A percentile compares a stretch with the other conserved stretches of the same genome.
Conservation (phyloP, 1,140 invertebrate species). For the Teleogryllus occipitalis region DNA sequence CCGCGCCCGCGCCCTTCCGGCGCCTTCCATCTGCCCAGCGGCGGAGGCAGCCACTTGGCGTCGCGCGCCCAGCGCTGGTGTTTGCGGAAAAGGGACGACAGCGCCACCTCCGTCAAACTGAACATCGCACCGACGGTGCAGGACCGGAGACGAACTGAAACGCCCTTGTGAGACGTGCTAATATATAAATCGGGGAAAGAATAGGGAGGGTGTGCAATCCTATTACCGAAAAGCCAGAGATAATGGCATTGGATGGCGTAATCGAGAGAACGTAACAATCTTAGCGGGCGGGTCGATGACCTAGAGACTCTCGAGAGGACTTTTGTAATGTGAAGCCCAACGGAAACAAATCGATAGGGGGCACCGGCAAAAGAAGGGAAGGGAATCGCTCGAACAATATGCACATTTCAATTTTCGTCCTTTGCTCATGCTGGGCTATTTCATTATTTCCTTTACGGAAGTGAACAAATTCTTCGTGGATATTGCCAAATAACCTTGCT, state of each 20-base stretch:
- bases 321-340: neutral
- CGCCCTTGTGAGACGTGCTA: no score
- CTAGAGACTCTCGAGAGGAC: neutral
- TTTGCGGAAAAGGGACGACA: neutral
- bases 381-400: no score
- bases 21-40: neutral
- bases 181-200: no score
- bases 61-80: neutral
- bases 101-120: neutral
- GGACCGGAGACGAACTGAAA: neutral
- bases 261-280: neutral
- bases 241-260: constrained; percentile 1
- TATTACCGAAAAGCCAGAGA: neutral
- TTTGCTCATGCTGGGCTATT: no score
- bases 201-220: neutral
- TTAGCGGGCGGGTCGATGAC: neutral
- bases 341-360: neutral
- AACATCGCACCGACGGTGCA: neutral
- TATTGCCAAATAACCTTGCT: no score
- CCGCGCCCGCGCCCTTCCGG: neutral
- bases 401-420: no score
- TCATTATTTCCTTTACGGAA: no score
- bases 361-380: neutral
- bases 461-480: no score
- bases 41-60: neutral